A percentile compares a stretch with the other conserved stretches of the same genome.
Evolutionary conservation across 2,113 vertebrate species (phyloP).

Genomic region (Pongo pygmaeus): DNA sequence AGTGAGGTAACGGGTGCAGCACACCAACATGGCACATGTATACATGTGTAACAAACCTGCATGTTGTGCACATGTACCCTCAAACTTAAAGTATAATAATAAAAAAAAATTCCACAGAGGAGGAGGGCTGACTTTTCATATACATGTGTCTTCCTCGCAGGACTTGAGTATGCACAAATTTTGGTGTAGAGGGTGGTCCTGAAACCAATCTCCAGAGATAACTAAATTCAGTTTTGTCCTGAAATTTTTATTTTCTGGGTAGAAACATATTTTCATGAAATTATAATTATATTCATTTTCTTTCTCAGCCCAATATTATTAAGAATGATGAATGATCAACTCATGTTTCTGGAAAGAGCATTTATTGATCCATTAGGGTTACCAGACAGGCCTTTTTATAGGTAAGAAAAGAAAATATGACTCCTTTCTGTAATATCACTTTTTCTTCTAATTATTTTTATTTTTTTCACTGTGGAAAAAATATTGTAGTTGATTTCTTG

Average conservation of each 20-base stretch:
- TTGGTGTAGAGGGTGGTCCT: not conserved
- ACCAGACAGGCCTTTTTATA: conserved; percentile 95
- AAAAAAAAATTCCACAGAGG: conserved; percentile 33
- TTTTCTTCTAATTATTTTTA: not conserved
- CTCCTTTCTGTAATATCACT: not conserved
- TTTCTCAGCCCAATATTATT: conserved; percentile 81
- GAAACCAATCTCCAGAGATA: not conserved
- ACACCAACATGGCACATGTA: too few relatives aligned
- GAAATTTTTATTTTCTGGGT: not conserved
- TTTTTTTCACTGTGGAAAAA: not conserved
- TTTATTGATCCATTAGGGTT: conserved; percentile 95
- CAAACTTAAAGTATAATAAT: too few relatives aligned
- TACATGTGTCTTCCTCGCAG: not conserved
- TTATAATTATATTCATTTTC: not conserved
- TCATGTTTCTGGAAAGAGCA: conserved; percentile 95
- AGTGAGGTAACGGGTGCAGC: too few relatives aligned
- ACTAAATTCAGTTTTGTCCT: not conserved
- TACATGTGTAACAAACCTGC: too few relatives aligned
- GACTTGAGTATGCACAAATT: not conserved
- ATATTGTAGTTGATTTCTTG: not conserved
- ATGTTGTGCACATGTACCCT: too few relatives aligned
- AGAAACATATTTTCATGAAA: not conserved
- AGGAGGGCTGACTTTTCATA: not conserved
- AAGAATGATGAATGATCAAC: conserved; percentile 92
- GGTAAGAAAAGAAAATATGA: conserved; percentile 81